phyloP scores from a whole-genome alignment of 2,797 vertebrate genomes.

The Stomatorhinus walkeri region DNA sequence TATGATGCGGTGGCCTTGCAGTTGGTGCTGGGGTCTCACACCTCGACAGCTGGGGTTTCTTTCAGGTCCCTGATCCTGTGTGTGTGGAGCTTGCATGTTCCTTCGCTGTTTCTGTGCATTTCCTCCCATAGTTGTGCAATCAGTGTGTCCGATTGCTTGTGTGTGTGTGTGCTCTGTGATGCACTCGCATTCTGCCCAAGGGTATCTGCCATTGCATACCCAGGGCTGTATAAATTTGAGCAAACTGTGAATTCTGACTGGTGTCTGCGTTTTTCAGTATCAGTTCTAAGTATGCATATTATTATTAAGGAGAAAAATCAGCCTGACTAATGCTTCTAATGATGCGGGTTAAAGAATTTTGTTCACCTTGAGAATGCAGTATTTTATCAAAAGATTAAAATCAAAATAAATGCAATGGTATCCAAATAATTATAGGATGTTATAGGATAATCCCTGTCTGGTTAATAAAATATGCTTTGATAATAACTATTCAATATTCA shows the following conservation, averaged over 20 bases:
- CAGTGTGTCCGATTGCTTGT: too few relatives aligned
- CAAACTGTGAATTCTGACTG: not conserved
- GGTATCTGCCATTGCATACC: not conserved
- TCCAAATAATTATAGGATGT: not conserved
- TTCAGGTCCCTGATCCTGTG: not conserved
- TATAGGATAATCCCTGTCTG: not conserved
- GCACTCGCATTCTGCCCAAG: not conserved
- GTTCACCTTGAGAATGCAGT: not conserved
- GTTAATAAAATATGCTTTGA: not conserved
- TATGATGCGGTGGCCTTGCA: not conserved
- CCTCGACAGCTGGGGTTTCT: not conserved
- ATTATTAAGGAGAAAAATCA: not conserved
- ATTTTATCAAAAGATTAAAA: not conserved
- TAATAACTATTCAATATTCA: not conserved
- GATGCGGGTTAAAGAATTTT: not conserved
- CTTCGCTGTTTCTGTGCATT: not conserved
- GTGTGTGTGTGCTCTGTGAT: not conserved
- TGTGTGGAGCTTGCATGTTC: not conserved
- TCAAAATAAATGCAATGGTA: not conserved
- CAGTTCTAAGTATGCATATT: not conserved
- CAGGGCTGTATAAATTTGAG: not conserved
- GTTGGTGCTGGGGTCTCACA: not conserved
- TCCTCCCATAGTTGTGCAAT: not conserved
- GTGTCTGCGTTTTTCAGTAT: not conserved
- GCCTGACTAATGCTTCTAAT: not conserved